Conservation (phyloP, 2,888 invertebrate species). For the Galerucella calmariensis region DNA sequence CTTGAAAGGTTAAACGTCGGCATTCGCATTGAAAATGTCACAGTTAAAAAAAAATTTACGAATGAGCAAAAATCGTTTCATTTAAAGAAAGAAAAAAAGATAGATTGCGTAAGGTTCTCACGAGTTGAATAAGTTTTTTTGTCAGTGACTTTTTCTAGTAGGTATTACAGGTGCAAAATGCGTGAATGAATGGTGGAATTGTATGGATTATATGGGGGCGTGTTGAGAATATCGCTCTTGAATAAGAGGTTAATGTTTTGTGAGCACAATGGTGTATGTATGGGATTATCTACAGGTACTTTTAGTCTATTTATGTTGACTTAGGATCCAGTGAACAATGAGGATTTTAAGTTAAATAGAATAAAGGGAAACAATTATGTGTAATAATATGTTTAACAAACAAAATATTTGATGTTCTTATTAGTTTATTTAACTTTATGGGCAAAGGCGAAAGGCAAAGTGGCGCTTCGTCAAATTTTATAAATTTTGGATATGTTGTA, state of each 20-base stretch:
- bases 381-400: constrained; percentile 1
- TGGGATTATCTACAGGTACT: constrained; percentile 27
- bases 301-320: constrained; percentile 17
- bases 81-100: constrained; percentile 38
- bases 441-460: no score
- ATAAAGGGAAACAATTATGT: not conserved
- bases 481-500: no score
- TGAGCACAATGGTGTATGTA: constrained; percentile 22
- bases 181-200: constrained; percentile 35
- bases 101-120: constrained; percentile 51
- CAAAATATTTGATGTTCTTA: not conserved
- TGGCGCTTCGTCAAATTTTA: no score
- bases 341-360: not conserved
- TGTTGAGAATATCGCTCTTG: constrained; percentile 45
- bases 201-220: constrained; percentile 45
- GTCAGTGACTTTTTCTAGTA: not conserved
- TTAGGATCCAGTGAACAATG: constrained; percentile 10
- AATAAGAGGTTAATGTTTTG: constrained; percentile 40
- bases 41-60: constrained; percentile 33
- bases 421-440: not conserved
- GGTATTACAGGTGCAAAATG: constrained; percentile 41
- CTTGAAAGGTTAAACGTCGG: constrained; percentile 6
- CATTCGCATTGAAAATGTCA: constrained; percentile 14
- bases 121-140: constrained; percentile 49
- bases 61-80: constrained; percentile 32